Evolutionary conservation across 1,140 invertebrate genomes (phyloP).

Genomic region (Apis florea): DNA sequence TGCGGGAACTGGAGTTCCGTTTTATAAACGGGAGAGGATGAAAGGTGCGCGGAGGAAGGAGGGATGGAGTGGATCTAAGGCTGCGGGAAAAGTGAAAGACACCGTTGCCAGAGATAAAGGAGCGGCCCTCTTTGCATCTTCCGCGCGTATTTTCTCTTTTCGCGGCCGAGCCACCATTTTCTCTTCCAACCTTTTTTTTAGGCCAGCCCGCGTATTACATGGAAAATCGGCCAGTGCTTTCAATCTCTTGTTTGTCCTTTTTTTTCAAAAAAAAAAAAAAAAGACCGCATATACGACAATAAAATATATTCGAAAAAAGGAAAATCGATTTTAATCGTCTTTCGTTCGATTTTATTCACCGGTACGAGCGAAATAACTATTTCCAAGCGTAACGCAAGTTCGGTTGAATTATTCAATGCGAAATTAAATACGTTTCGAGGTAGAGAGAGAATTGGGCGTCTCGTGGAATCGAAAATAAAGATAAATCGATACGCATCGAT

Average conservation of each 20-base stretch:
- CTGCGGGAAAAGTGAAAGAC: conserved; percentile 11
- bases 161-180: background rate
- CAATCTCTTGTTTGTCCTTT: too few species aligned
- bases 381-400: too few species aligned
- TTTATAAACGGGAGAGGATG: conserved; percentile 16
- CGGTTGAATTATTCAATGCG: too few species aligned
- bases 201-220: background rate
- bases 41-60: conserved; percentile 30
- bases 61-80: background rate
- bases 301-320: too few species aligned
- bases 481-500: background rate
- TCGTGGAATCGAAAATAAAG: background rate
- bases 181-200: background rate
- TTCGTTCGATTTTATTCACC: too few species aligned
- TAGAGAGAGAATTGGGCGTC: background rate
- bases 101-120: conserved; percentile 4
- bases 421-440: background rate
- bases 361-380: too few species aligned
- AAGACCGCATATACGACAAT: too few species aligned
- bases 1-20: conserved; percentile 60
- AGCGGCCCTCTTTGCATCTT: conserved; percentile 3
- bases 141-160: background rate
- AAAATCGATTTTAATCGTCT: too few species aligned
- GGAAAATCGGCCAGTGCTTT: conserved; percentile 8
- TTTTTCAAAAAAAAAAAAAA: too few species aligned